A percentile compares a stretch with the other conserved stretches of the same genome.
These are phyloP conservation scores for Girardinichthys multiradiatus DNA, from an alignment of 2,113 vertebrate species.

Conservation along the genomic window DNA sequence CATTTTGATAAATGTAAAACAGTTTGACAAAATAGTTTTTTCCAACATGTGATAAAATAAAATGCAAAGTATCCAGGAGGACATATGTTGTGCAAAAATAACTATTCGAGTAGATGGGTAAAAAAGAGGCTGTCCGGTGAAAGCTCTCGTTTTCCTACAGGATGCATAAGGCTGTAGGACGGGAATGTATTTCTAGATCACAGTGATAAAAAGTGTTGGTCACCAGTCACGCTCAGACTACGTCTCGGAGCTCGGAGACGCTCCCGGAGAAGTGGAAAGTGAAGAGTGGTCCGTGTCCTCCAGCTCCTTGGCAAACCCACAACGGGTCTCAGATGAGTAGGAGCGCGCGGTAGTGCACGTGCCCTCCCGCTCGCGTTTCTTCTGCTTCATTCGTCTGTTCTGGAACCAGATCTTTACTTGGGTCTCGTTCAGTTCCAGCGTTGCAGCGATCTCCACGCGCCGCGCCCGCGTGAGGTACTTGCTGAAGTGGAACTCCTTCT, in stretches of 20 bases:
- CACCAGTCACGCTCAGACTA: slow-evolving; percentile 10
- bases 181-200: not conserved
- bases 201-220: not conserved
- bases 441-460: slow-evolving; percentile 93
- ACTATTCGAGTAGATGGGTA: no score
- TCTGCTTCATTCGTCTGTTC: slow-evolving; percentile 97
- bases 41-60: not conserved
- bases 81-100: no score
- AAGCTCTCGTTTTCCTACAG: no score
- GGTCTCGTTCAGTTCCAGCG: slow-evolving; percentile 94
- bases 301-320: slow-evolving; percentile 78
- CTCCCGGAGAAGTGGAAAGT: slow-evolving; percentile 89
- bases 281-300: slow-evolving; percentile 89
- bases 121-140: no score
- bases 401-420: slow-evolving; percentile 99
- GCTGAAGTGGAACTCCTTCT: slow-evolving; percentile 99
- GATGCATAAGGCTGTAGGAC: not conserved
- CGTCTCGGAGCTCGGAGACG: slow-evolving; percentile 88
- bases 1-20: no score
- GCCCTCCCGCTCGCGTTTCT: slow-evolving; percentile 93
- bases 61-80: not conserved
- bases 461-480: slow-evolving; percentile 95
- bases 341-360: slow-evolving; percentile 60
- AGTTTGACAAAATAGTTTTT: no score
- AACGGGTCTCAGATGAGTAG: slow-evolving; percentile 39